Conservation (phyloP, 2,797 vertebrate species). For the Acrossocheilus wenchowensis region DNA sequence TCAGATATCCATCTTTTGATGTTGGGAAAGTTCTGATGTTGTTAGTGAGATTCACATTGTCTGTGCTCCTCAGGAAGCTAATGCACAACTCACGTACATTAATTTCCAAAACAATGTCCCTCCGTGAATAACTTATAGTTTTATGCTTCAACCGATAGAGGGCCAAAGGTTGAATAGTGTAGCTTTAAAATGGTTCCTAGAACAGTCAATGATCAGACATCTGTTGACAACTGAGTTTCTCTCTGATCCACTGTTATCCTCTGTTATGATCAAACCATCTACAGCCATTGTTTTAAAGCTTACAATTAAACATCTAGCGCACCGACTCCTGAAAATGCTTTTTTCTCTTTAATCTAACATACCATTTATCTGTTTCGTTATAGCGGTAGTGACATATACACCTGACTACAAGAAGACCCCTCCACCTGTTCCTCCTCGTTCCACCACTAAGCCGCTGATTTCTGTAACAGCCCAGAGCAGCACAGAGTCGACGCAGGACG, state of each 20-base stretch:
- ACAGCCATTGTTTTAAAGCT: conserved; percentile 79
- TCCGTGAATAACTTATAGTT: background rate
- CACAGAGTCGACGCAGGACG: conserved; percentile 97
- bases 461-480: conserved; percentile 99
- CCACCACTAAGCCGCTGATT: conserved; percentile 96
- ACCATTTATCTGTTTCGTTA: background rate
- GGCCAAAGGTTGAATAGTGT: background rate
- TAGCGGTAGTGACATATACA: conserved; percentile 85
- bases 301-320: conserved; percentile 54
- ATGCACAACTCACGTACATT: background rate
- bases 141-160: background rate
- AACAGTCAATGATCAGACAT: no score
- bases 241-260: conserved; percentile 76
- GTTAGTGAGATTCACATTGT: background rate
- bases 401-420: conserved; percentile 96
- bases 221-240: conserved; percentile 61
- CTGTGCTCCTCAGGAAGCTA: background rate
- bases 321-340: conserved; percentile 37
- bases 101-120: background rate
- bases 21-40: background rate
- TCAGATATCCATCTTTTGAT: background rate
- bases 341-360: background rate
- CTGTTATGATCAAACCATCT: conserved; percentile 71
- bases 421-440: conserved; percentile 93
- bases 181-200: no score